phyloP scores from a whole-genome alignment of 2,797 vertebrate genomes.

The Aplochiton taeniatus region DNA sequence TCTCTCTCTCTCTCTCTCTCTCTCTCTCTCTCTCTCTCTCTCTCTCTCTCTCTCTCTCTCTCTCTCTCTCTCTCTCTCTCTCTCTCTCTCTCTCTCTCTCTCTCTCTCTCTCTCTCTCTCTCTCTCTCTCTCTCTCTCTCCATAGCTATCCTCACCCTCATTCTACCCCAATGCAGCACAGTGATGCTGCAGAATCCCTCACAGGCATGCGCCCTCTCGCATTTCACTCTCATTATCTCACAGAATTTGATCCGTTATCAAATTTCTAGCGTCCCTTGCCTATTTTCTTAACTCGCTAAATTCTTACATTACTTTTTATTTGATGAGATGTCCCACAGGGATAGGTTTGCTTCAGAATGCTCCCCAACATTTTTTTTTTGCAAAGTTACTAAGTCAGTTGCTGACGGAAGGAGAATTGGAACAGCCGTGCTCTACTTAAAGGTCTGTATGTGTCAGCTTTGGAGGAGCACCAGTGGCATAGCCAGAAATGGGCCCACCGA shows the following conservation, averaged over 20 bases:
- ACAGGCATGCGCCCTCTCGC: slow-evolving; percentile 9
- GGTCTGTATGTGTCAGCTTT: slow-evolving; percentile 44
- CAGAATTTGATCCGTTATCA: background rate
- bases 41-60: slow-evolving; percentile 23
- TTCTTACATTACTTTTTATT: no score
- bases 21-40: slow-evolving; percentile 20
- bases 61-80: no score
- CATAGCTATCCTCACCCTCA: no score
- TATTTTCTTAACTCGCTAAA: no score
- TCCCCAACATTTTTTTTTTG: slow-evolving; percentile 4
- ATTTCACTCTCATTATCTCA: background rate
- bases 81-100: slow-evolving; percentile 18
- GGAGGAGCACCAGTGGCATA: slow-evolving; percentile 4
- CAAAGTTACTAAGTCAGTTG: slow-evolving; percentile 7
- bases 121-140: background rate
- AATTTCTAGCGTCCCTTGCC: no score
- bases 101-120: background rate
- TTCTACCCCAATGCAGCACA: slow-evolving; percentile 56
- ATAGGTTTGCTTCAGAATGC: background rate
- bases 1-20: slow-evolving; percentile 5
- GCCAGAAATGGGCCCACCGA: background rate
- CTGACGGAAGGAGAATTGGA: slow-evolving; percentile 41
- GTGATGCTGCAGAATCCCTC: slow-evolving; percentile 57
- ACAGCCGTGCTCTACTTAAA: slow-evolving; percentile 54
- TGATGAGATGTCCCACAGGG: no score